A percentile compares a stretch with the other conserved stretches of the same genome.
phyloP scores from a whole-genome alignment of 2,888 invertebrate species.

The Harpalus rufipes region DNA sequence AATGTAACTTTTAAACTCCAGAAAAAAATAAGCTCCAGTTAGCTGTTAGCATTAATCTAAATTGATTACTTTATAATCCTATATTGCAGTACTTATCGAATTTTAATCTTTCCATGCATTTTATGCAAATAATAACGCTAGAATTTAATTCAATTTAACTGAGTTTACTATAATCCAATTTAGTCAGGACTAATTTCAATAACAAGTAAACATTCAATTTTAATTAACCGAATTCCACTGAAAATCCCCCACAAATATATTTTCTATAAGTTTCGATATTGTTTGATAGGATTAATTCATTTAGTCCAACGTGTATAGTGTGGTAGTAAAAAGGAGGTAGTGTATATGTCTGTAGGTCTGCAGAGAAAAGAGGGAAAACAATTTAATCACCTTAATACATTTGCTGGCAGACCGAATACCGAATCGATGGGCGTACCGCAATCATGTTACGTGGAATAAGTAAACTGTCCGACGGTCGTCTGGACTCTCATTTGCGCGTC shows the following conservation, averaged over 20 bases:
- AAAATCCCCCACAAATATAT: not conserved
- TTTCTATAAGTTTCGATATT: not conserved
- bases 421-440: slow-evolving; percentile 50
- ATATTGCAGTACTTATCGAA: slow-evolving; percentile 39
- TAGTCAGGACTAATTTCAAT: slow-evolving; percentile 29
- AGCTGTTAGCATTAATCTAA: not conserved
- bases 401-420: slow-evolving; percentile 3
- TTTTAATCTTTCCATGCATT: slow-evolving; percentile 47
- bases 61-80: slow-evolving; percentile 25
- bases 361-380: slow-evolving; percentile 30
- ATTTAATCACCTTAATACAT: slow-evolving; percentile 53
- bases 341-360: not conserved
- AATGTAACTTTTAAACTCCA: not conserved
- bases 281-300: not conserved
- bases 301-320: slow-evolving; percentile 4
- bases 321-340: not conserved
- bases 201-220: slow-evolving; percentile 43
- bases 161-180: slow-evolving; percentile 46
- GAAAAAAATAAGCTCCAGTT: not conserved
- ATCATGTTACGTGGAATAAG: slow-evolving; percentile 55
- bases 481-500: slow-evolving; percentile 50
- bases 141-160: slow-evolving; percentile 42
- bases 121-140: slow-evolving; percentile 37
- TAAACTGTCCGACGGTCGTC: slow-evolving; percentile 52
- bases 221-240: slow-evolving; percentile 9